Evolutionary conservation across 2,888 invertebrate species (phyloP).

Genomic region (Hermaeophaga mercurialis): DNA sequence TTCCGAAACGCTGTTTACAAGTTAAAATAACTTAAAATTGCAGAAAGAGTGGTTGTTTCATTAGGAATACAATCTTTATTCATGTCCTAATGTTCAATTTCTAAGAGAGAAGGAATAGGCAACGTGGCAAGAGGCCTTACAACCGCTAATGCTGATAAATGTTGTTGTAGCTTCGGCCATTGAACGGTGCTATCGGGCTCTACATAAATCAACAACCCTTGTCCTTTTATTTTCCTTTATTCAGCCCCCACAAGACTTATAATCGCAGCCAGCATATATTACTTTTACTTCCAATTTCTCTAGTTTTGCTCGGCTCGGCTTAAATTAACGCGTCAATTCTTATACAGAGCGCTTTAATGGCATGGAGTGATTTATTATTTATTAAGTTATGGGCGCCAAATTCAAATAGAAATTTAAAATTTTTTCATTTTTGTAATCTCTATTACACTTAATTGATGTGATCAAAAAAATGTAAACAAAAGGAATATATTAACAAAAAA

Average conservation of each 20-base stretch:
- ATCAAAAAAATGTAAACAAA: no score
- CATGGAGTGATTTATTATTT: neutral
- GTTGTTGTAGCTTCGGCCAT: conserved; percentile 41
- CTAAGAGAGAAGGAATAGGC: neutral
- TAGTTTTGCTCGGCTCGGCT: neutral
- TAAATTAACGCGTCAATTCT: neutral
- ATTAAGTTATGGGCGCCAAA: no score
- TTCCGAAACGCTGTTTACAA: neutral
- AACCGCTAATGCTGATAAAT: conserved; percentile 44
- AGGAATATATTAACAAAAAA: no score
- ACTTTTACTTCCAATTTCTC: conserved; percentile 23
- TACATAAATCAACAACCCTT: conserved; percentile 43
- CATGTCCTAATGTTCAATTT: neutral
- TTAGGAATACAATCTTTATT: conserved; percentile 1
- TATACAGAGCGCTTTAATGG: neutral
- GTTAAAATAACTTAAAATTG: neutral
- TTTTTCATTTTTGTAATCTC: no score
- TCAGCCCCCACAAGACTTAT: conserved; percentile 34
- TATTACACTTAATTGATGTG: no score
- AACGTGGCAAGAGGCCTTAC: conserved; percentile 15
- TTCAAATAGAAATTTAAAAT: no score
- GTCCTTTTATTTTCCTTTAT: conserved; percentile 39
- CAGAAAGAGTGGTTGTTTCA: neutral
- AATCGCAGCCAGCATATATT: conserved; percentile 30
- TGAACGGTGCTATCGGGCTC: conserved; percentile 43